Evolutionary conservation across 2,113 vertebrate genomes (phyloP), one percentile per base, ranked within the genome.

Genomic region (Penelope pileata): DNA sequence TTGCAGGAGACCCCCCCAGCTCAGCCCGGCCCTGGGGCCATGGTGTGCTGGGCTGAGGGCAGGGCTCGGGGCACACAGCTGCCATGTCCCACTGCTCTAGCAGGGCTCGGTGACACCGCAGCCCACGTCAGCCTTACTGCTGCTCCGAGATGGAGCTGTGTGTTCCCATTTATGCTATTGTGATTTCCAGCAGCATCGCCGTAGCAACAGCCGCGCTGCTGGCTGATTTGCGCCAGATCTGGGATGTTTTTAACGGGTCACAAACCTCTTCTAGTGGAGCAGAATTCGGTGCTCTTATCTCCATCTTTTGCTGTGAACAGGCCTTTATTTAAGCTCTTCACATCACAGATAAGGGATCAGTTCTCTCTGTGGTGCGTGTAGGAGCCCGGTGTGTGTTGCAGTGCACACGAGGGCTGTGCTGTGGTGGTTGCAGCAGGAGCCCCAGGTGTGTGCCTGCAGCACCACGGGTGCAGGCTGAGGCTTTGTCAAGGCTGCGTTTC

Each of bases 241-340:
- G 16, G 51, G n/a, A n/a, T 89, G 80, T 94, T 94, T 96, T 88
- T 88, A 82, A 82, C 59, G 34, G 64, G 38, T 36, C 58, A 68
- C 48, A 78, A 74, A 43, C 43, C 12, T 43, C 50, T 91, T 69
- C 43, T 6, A 21, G 1, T 17, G 36, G 13, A 21, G 19, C 48
- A 66, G 48, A 88, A 64, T 68, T 67, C 67, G 73, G 56, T 73
- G 32, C 45, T 76, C 53, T 64, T 75, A 81, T 68, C 87, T 87
- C 73, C 18, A 50, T 34, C 36, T 83, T 87, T 45, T 66, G 17
- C 34, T 83, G 23, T 48, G 40, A 56, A 59, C 18, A 51, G 48
- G 12, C 22, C 63, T 53, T 53, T 75, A 32, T 79, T 79, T 69
- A 75, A 70, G 11, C 8, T 80, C 50, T 66, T 12, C 24, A 34